Base-by-base conservation (phyloP, 2,113 vertebrate species). In the Lamprotornis superbus region DNA sequence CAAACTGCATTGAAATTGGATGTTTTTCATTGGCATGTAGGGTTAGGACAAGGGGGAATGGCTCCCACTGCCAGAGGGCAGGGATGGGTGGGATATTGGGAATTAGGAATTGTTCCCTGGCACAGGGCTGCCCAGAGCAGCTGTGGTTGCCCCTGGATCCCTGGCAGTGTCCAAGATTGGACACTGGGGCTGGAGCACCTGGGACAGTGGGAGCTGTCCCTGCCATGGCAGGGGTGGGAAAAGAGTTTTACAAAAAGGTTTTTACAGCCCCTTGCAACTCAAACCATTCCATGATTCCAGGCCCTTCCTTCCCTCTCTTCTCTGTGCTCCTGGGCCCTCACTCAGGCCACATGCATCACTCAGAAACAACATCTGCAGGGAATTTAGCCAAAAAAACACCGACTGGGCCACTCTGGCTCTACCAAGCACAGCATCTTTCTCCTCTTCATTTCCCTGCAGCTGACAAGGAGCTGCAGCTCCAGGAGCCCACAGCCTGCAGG, bases 111-210 rank as follows among this genome's bases (percentile, higher is more conserved):
- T 37, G 0, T 2, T 46, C 27, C 22, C 63, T 46, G 55, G 0
- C 7, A 69, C 39, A 40, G 39, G 39, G 39, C 67, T 50, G 39
- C 39, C 39, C 39, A 40, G 39, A 40, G 39, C 39, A 14, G 10
- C 52, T 59, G 68, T 2, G 57, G 9, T 50, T 88, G 57, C 21
- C 67, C 46, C 57, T 67, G 83, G 15, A 44, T 44, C 33, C 76
- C 68, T 73, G 50, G 35, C 0, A 65, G 31, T 13, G 50, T 0
- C 27, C 59, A 7, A 33, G 50, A 15, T 0, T 68, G 52, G 44
- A 25, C 4, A 2, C 4, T 65, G 42, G 52, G 42, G 52, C 15
- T 42, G 55, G 65, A 55, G n/a, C 42, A 35, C 17, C 35, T 56
- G 57, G 42, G 42, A 7, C 0, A 25, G 15, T 42, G 59, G 31